These are phyloP conservation scores for Pseudomyrmex dendroicus DNA, from an alignment of 1,140 invertebrate genomes.

Conservation along the genomic window DNA sequence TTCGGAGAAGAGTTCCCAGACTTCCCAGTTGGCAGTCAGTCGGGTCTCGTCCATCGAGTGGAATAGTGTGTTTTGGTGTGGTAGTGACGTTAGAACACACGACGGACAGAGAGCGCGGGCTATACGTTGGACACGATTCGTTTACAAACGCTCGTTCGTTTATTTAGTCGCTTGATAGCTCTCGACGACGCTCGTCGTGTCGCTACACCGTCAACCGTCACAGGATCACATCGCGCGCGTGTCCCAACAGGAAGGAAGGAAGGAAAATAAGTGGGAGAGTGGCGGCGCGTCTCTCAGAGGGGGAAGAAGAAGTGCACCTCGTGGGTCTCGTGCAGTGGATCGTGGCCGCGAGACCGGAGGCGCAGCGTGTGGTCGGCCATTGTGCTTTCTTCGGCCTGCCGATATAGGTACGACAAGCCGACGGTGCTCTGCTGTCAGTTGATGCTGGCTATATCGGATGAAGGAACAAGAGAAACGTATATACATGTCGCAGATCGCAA, in stretches of 20 bases:
- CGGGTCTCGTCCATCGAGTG: constrained; percentile 69
- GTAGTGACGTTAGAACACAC: neutral
- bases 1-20: constrained; percentile 28
- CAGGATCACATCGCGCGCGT: neutral
- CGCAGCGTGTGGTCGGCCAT: constrained; percentile 67
- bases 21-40: constrained; percentile 63
- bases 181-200: neutral
- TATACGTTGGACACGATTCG: constrained; percentile 50
- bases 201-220: too few species aligned
- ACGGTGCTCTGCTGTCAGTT: constrained; percentile 61
- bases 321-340: constrained; percentile 40
- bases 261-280: constrained; percentile 10
- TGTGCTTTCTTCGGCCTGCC: constrained; percentile 70
- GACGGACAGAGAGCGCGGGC: constrained; percentile 52
- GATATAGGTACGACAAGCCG: constrained; percentile 44
- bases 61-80: constrained; percentile 32
- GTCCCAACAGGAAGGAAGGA: neutral
- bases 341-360: constrained; percentile 64
- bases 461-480: neutral
- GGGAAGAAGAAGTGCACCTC: constrained; percentile 36
- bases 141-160: constrained; percentile 10
- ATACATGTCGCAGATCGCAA: constrained; percentile 1
- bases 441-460: constrained; percentile 51
- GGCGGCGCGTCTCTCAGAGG: constrained; percentile 3
- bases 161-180: neutral